phyloP scores from a whole-genome alignment of 1,140 invertebrate genomes.

The Cyrtorhinus lividipennis region DNA sequence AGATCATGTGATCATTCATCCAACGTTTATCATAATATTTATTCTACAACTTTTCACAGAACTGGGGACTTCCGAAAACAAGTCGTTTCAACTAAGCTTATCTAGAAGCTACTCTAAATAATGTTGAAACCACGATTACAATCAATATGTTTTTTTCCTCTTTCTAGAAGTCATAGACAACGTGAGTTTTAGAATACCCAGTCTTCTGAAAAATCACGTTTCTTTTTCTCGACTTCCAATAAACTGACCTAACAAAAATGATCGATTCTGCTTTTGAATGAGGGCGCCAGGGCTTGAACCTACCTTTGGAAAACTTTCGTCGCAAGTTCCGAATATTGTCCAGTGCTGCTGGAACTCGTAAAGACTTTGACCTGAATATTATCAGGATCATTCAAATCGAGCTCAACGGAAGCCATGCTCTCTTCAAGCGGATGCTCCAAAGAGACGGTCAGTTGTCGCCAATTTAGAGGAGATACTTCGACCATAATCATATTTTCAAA shows the following conservation, averaged over 20 bases:
- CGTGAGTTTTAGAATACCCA: no score
- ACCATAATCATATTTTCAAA: conserved; percentile 71
- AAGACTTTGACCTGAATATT: conserved; percentile 49
- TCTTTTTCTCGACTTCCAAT: no score
- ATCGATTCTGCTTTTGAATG: neutral
- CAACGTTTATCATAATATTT: no score
- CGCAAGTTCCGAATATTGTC: conserved; percentile 48
- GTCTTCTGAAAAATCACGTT: neutral
- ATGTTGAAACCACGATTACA: no score
- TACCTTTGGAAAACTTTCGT: conserved; percentile 72
- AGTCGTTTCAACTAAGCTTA: no score
- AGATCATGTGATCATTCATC: no score
- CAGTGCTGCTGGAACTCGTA: conserved; percentile 42
- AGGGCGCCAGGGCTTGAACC: neutral
- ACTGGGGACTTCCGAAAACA: no score
- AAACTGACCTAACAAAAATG: neutral
- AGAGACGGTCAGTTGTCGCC: conserved; percentile 74
- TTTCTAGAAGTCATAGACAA: no score
- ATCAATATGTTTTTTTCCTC: no score
- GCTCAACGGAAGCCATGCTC: conserved; percentile 78
- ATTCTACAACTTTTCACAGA: no score
- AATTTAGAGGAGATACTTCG: conserved; percentile 77
- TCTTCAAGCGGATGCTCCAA: conserved; percentile 88
- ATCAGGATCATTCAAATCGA: conserved; percentile 70
- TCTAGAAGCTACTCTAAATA: no score